Evolutionary conservation across 2,888 invertebrate species (phyloP).

Genomic region (Tetramorium bicarinatum): DNA sequence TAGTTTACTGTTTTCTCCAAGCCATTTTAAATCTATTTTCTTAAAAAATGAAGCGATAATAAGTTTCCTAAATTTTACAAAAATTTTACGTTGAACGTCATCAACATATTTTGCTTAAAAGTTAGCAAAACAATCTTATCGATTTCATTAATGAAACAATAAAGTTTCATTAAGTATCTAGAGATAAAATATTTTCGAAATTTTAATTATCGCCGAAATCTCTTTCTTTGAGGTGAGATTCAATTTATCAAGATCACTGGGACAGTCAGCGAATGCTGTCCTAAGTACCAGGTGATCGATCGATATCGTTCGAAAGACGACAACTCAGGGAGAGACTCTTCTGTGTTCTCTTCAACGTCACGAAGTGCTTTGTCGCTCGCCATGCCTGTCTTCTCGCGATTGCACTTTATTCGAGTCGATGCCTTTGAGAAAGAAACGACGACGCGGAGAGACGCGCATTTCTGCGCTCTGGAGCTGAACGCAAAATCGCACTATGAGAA

Average conservation of each 20-base stretch:
- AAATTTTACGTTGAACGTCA: not conserved
- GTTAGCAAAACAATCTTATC: not conserved
- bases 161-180: not conserved
- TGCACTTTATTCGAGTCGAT: constrained; percentile 31
- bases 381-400: constrained; percentile 9
- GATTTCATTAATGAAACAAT: not conserved
- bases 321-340: not conserved
- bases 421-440: constrained; percentile 8
- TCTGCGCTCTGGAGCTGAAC: not conserved
- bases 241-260: constrained; percentile 28
- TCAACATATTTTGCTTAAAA: not conserved
- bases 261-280: not conserved
- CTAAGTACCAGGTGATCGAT: constrained; percentile 17
- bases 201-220: constrained; percentile 2
- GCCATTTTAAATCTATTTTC: not conserved
- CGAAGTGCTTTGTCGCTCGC: not conserved
- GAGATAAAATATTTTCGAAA: not conserved
- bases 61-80: not conserved
- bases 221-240: not conserved
- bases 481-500: not conserved
- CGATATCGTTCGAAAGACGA: constrained; percentile 10
- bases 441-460: not conserved
- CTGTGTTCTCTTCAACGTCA: constrained; percentile 22
- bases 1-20: not conserved
- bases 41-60: not conserved